phyloP scores from a whole-genome alignment of 2,113 vertebrate species.

The Ifrita kowaldi region DNA sequence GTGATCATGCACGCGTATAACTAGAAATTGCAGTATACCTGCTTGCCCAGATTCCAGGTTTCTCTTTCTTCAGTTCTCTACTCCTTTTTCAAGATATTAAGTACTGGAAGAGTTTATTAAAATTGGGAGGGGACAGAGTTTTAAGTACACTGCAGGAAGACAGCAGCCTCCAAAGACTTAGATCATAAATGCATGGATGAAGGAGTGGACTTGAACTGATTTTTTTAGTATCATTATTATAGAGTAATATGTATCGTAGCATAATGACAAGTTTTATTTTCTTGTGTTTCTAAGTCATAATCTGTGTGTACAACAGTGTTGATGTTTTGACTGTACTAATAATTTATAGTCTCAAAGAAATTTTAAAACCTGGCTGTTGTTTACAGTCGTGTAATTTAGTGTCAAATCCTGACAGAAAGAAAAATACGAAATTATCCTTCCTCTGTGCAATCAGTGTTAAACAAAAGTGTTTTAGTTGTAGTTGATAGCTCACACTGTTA shows the following conservation, averaged over 20 bases:
- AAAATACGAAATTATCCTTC: not conserved
- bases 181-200: not conserved
- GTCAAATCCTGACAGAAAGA: not conserved
- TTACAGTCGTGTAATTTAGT: not conserved
- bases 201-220: not conserved
- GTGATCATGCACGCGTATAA: rapidly evolving
- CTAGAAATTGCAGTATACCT: not conserved
- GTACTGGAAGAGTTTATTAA: not conserved
- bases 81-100: not conserved
- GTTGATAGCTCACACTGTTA: not conserved
- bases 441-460: not conserved
- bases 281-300: not conserved
- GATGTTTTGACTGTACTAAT: not conserved
- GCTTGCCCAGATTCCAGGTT: not conserved
- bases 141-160: not conserved
- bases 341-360: not conserved
- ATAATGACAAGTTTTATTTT: not conserved
- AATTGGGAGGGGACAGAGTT: not conserved
- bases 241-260: not conserved
- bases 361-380: not conserved
- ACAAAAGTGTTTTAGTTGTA: not conserved
- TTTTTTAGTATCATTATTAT: not conserved
- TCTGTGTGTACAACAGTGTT: not conserved
- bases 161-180: not conserved
- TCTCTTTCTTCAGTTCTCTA: not conserved